A percentile compares a stretch with the other conserved stretches of the same genome.
Conservation (phyloP, 53 echinoderm and acorn worm species). For the Pentamera pediparva region DNA sequence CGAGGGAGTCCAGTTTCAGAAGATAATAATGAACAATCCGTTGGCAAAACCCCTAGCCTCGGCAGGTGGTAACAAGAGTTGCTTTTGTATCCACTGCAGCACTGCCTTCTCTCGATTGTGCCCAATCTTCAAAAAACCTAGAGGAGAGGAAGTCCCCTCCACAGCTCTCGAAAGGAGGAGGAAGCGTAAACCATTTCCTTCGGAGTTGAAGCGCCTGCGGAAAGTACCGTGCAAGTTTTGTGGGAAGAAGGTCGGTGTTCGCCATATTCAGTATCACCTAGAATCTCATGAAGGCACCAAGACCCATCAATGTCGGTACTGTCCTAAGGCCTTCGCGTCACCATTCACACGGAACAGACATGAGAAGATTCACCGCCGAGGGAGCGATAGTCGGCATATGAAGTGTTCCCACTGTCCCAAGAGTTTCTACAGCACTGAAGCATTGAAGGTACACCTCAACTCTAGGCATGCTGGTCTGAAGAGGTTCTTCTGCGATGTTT, state of each 20-base stretch:
- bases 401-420: conserved; percentile 3
- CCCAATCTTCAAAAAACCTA: background rate
- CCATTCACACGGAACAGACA: conserved; percentile 20
- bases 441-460: conserved; percentile 27
- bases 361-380: background rate
- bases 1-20: background rate
- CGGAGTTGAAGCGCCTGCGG: background rate
- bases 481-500: conserved; percentile 18
- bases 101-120: background rate
- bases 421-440: background rate
- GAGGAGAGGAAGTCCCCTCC: background rate
- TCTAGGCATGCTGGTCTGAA: background rate
- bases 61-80: background rate
- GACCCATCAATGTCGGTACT: background rate
- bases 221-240: background rate
- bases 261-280: background rate
- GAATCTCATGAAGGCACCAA: background rate
- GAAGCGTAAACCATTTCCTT: background rate
- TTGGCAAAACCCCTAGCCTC: background rate
- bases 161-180: background rate
- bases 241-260: background rate
- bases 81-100: background rate
- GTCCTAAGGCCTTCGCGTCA: conserved; percentile 12
- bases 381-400: background rate
- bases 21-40: background rate